Percentiles rank a stretch among this genome's conserved stretches.
These are phyloP conservation scores for Polypedilum pembai DNA, from an alignment of 1,140 invertebrate species.

Conservation along the genomic window DNA sequence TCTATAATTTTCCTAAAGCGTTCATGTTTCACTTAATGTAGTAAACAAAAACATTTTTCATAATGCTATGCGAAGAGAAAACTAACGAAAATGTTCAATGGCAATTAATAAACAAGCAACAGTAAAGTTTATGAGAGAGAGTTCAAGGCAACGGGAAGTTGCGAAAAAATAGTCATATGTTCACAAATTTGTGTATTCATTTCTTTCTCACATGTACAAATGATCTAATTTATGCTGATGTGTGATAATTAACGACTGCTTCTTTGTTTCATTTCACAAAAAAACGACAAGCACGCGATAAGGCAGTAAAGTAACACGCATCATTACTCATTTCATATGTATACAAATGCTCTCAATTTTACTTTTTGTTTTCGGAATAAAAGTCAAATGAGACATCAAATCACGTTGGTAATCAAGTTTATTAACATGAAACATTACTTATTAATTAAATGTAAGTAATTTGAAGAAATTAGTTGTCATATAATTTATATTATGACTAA, in stretches of 20 bases:
- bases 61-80: no score
- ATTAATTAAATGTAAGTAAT: no score
- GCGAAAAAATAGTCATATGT: background rate
- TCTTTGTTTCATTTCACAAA: background rate
- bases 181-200: background rate
- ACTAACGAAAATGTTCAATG: background rate
- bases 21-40: no score
- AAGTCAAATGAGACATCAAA: background rate
- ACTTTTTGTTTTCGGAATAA: background rate
- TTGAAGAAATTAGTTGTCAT: background rate
- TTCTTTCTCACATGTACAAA: constrained; percentile 2
- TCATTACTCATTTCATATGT: background rate
- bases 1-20: no score
- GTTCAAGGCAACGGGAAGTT: constrained; percentile 15
- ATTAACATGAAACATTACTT: background rate
- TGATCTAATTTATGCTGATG: constrained; percentile 6
- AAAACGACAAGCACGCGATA: constrained; percentile 10
- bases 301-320: background rate
- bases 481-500: background rate
- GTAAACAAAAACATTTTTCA: no score
- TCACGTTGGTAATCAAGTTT: background rate
- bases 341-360: background rate
- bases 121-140: background rate
- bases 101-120: background rate
- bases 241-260: background rate